phyloP scores from a whole-genome alignment of 2,113 vertebrate genomes.

The Channa maculata region DNA sequence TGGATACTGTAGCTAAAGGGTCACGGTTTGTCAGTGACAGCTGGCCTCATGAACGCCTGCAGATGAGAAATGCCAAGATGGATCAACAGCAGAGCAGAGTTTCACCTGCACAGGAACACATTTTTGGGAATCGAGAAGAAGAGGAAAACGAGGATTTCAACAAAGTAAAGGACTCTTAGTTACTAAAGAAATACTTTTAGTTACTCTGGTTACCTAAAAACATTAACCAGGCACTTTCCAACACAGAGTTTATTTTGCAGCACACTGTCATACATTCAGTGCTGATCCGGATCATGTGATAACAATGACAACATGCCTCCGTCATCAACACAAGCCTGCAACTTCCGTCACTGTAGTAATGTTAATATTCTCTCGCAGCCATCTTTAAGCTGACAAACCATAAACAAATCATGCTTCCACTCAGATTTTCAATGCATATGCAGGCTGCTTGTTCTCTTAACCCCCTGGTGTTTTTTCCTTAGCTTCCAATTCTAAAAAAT shows the following conservation, averaged over 20 bases:
- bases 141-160: slow-evolving; percentile 3
- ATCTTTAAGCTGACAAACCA: slow-evolving; percentile 60
- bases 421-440: slow-evolving; percentile 6
- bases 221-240: not conserved
- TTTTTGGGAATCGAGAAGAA: not conserved
- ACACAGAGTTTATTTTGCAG: too few species aligned
- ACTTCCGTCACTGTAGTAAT: slow-evolving; percentile 61
- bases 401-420: slow-evolving; percentile 31
- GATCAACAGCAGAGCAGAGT: slow-evolving; percentile 56
- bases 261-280: not conserved
- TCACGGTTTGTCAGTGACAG: slow-evolving; percentile 67
- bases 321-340: slow-evolving; percentile 20
- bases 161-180: not conserved
- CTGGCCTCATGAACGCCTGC: slow-evolving; percentile 65
- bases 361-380: slow-evolving; percentile 52
- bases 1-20: slow-evolving; percentile 58
- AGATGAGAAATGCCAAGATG: slow-evolving; percentile 65
- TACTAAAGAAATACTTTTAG: not conserved
- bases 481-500: not conserved
- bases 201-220: not conserved
- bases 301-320: not conserved
- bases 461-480: not conserved
- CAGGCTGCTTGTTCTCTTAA: too few species aligned
- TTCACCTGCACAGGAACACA: slow-evolving; percentile 45
- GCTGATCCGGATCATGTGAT: not conserved